Evolutionary conservation across 53 echinoderm and acorn worm species (phyloP).

Genomic region (Paracentrotus lividus): DNA sequence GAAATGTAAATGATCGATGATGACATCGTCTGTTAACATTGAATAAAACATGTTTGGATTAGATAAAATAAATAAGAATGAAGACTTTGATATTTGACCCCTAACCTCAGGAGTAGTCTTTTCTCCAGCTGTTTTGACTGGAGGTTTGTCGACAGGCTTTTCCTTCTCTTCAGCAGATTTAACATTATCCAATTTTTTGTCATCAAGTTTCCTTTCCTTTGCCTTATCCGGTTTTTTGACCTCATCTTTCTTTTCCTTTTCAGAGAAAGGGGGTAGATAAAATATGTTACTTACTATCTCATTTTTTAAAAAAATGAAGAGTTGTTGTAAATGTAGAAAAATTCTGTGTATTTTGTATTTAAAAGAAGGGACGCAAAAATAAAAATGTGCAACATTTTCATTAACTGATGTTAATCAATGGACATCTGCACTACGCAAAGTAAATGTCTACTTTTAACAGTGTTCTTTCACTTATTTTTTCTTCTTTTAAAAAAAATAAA

Average conservation of each 20-base stretch:
- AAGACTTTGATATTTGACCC: conserved; percentile 8
- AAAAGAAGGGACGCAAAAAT: too few species aligned
- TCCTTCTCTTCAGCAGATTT: neutral
- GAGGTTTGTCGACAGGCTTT: neutral
- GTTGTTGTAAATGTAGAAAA: too few species aligned
- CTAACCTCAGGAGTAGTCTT: conserved; percentile 63
- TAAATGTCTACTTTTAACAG: too few species aligned
- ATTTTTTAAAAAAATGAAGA: too few species aligned
- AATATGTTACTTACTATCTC: too few species aligned
- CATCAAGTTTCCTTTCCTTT: conserved; percentile 9
- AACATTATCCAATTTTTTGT: conserved; percentile 18
- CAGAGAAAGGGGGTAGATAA: conserved; percentile 1
- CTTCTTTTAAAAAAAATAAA: too few species aligned
- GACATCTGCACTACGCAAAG: too few species aligned
- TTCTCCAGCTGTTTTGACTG: conserved; percentile 45
- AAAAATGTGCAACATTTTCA: too few species aligned
- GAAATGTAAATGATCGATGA: neutral
- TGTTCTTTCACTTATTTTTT: too few species aligned
- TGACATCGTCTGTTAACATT: neutral
- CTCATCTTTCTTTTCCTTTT: conserved; percentile 62
- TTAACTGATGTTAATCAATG: too few species aligned
- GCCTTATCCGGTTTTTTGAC: too few species aligned
- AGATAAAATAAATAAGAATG: neutral
- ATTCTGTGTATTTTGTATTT: too few species aligned
- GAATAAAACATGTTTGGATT: conserved; percentile 13